Evolutionary conservation across 2,888 invertebrate species (phyloP).

Genomic region (Agrypnus murinus): DNA sequence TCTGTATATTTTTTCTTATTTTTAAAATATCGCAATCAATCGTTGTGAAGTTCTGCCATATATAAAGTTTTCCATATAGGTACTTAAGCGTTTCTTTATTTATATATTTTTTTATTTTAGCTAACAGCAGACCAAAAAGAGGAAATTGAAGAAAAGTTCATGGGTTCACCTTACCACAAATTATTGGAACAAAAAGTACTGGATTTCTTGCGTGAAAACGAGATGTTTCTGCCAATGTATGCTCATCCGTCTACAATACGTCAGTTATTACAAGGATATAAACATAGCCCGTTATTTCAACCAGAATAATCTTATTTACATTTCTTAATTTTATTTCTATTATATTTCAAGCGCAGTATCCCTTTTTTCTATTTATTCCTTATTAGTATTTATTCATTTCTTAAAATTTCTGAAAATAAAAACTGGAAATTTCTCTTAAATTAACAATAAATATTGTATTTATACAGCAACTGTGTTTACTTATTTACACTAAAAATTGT

Average conservation of each 20-base stretch:
- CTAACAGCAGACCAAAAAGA: slow-evolving; percentile 58
- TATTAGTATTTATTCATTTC: too few species aligned
- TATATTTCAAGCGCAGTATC: background rate
- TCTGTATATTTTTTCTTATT: too few species aligned
- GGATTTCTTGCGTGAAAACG: slow-evolving; percentile 64
- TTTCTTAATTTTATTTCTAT: background rate
- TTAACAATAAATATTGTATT: too few species aligned
- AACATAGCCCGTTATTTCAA: slow-evolving; percentile 65
- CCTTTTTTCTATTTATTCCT: too few species aligned
- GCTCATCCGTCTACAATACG: slow-evolving; percentile 66
- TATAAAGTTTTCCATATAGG: too few species aligned
- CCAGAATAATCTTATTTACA: slow-evolving; percentile 40
- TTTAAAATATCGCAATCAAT: too few species aligned
- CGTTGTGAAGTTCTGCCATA: too few species aligned
- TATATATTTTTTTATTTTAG: slow-evolving; percentile 60
- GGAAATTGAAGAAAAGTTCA: slow-evolving; percentile 61
- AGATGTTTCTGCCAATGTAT: slow-evolving; percentile 67
- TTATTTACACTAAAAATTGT: too few species aligned
- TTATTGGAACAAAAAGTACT: slow-evolving; percentile 64
- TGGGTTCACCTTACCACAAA: slow-evolving; percentile 60
- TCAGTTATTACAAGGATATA: slow-evolving; percentile 61
- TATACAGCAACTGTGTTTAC: too few species aligned
- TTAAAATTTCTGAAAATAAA: too few species aligned
- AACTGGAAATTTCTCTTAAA: too few species aligned
- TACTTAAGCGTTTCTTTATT: too few species aligned